Evolutionary conservation across 2,797 vertebrate species (phyloP).

Genomic region (Sus cebifrons): DNA sequence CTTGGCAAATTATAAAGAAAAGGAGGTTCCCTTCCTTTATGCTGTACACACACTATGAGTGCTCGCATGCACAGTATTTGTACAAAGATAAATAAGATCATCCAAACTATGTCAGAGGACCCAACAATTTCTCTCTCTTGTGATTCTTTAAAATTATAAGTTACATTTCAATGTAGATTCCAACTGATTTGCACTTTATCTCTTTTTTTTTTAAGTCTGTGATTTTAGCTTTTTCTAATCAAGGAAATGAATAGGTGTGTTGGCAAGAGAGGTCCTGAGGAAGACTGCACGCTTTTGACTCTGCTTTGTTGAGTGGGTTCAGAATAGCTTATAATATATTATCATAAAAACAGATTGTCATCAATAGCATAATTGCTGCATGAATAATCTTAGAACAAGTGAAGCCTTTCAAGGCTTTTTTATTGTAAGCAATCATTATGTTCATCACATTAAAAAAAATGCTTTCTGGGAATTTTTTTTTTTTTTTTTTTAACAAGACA

Average conservation of each 20-base stretch:
- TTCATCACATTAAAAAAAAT: conserved; percentile 63
- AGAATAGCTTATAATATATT: conserved; percentile 71
- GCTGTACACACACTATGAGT: background rate
- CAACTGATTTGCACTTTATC: conserved; percentile 15
- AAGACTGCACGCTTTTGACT: background rate
- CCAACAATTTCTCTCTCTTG: conserved; percentile 46
- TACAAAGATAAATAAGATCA: background rate
- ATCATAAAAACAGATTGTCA: conserved; percentile 80
- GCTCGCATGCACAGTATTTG: background rate
- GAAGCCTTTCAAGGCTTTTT: conserved; percentile 69
- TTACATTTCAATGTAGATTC: conserved; percentile 32
- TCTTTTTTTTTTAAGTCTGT: conserved; percentile 62
- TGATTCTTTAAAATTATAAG: conserved; percentile 62
- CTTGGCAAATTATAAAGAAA: conserved; percentile 40
- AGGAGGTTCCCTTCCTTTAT: background rate
- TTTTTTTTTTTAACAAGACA: conserved; percentile 41
- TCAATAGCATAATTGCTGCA: conserved; percentile 72
- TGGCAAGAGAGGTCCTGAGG: conserved; percentile 69
- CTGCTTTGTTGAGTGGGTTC: conserved; percentile 70
- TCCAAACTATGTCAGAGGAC: background rate
- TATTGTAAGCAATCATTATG: conserved; percentile 75
- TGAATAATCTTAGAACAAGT: conserved; percentile 70
- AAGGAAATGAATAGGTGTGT: conserved; percentile 72
- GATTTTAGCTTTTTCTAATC: conserved; percentile 74
- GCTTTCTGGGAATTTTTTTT: conserved; percentile 69